phyloP scores from a whole-genome alignment of 2,113 vertebrate species.

The cattle (Bos taurus) region DNA sequence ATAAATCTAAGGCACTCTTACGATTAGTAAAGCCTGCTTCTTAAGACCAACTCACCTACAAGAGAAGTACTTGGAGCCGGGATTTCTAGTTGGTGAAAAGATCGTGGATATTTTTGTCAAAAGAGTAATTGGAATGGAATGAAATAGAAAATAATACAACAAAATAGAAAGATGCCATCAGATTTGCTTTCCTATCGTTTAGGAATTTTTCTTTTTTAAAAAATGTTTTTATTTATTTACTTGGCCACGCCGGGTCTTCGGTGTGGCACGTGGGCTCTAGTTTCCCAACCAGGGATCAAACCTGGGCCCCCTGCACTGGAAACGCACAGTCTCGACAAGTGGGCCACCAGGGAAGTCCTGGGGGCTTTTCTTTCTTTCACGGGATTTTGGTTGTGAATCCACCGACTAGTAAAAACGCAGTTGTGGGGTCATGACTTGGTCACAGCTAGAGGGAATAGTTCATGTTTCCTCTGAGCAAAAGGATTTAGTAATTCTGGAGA shows the following conservation, averaged over 20 bases:
- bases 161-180: background rate
- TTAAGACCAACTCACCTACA: background rate
- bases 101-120: background rate
- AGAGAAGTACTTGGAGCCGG: background rate
- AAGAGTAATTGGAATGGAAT: background rate
- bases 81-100: background rate
- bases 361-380: background rate
- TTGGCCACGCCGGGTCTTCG: background rate
- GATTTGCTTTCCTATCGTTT: background rate
- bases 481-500: background rate
- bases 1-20: background rate
- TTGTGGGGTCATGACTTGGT: background rate
- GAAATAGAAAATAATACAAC: background rate
- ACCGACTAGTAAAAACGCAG: background rate
- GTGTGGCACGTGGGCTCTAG: background rate
- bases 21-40: background rate
- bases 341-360: background rate
- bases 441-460: background rate
- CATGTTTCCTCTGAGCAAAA: background rate
- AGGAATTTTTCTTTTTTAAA: background rate
- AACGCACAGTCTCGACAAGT: background rate
- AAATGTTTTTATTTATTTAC: background rate
- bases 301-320: background rate
- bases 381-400: background rate
- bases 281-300: background rate